phyloP scores from a whole-genome alignment of 2,888 invertebrate genomes.

The Mesopsocus fuscifrons region DNA sequence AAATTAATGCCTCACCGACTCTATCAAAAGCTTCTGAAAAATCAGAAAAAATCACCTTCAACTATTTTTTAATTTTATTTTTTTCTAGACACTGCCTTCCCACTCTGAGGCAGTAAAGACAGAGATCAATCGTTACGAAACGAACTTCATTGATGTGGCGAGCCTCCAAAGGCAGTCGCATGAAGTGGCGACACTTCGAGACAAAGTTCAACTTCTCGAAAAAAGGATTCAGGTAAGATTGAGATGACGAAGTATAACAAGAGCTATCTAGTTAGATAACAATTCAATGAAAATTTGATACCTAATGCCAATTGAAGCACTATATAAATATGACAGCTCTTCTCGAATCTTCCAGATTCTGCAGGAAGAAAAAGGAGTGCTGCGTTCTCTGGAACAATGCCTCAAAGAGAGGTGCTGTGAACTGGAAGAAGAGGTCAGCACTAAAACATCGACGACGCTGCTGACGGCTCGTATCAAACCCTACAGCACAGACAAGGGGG shows the following conservation, averaged over 20 bases:
- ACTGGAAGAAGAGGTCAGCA: constrained; percentile 46
- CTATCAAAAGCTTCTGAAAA: too few relatives aligned
- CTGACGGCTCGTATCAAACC: constrained; percentile 9
- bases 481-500: not conserved
- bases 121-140: constrained; percentile 59
- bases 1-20: too few relatives aligned
- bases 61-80: too few relatives aligned
- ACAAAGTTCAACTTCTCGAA: constrained; percentile 48
- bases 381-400: constrained; percentile 51
- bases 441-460: constrained; percentile 30
- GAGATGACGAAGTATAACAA: too few relatives aligned
- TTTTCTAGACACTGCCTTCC: constrained; percentile 41
- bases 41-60: too few relatives aligned
- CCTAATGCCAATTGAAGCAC: too few relatives aligned
- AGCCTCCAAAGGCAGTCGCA: constrained; percentile 47
- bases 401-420: constrained; percentile 58
- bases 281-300: too few relatives aligned
- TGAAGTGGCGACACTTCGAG: constrained; percentile 40
- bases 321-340: too few relatives aligned
- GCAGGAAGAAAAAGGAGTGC: constrained; percentile 56
- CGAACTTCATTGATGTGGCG: constrained; percentile 61
- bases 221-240: constrained; percentile 42
- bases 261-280: too few relatives aligned
- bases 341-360: constrained; percentile 41
- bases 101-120: constrained; percentile 41